These are phyloP conservation scores for Montipora cactus DNA, from an alignment of 64 coral and sea anemone species.

Conservation along the genomic window DNA sequence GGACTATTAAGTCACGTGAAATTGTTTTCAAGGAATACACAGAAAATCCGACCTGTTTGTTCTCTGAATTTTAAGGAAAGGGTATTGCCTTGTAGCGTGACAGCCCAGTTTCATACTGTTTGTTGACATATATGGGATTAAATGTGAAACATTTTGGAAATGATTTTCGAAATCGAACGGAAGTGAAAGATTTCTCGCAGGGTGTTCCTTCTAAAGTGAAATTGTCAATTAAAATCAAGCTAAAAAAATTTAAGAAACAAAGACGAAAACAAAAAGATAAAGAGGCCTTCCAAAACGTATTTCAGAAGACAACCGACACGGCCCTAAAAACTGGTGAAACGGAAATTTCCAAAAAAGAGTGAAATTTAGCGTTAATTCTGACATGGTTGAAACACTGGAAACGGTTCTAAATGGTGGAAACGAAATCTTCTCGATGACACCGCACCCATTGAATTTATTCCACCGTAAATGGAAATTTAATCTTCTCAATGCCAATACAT, in stretches of 20 bases:
- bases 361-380: no score
- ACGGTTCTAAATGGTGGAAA: no score
- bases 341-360: no score
- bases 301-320: no score
- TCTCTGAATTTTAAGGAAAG: neutral
- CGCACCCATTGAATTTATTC: no score
- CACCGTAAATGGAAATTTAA: neutral
- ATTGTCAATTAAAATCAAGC: neutral
- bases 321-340: no score
- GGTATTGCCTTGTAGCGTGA: neutral
- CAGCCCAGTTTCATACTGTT: neutral
- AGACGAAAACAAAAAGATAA: neutral
- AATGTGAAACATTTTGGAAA: neutral
- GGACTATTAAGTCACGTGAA: no score
- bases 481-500: neutral
- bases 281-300: no score
- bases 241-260: neutral
- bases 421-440: neutral
- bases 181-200: neutral
- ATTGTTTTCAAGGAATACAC: neutral
- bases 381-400: no score
- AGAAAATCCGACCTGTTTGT: neutral
- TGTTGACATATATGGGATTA: neutral
- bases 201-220: neutral
- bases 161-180: neutral